Evolutionary conservation across 2,113 vertebrate genomes (phyloP).

Genomic region (Echinops telfairi): DNA sequence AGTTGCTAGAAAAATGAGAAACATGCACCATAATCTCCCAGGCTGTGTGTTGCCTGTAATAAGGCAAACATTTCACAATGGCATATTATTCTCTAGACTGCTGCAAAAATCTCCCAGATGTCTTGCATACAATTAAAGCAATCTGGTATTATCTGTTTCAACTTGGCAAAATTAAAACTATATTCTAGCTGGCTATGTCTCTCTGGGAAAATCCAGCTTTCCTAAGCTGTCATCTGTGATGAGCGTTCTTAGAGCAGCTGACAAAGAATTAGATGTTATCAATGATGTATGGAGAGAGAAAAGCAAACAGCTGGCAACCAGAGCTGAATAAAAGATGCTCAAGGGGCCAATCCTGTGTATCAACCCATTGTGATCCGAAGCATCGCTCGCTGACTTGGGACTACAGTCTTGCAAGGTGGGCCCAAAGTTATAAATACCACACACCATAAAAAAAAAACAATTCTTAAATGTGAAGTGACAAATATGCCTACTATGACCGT

Average conservation of each 20-base stretch:
- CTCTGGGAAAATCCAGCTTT: conserved; percentile 59
- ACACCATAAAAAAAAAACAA: not conserved
- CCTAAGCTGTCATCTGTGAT: conserved; percentile 59
- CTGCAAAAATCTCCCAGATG: conserved; percentile 64
- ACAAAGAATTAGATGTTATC: conserved; percentile 49
- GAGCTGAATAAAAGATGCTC: conserved; percentile 58
- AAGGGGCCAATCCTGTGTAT: not conserved
- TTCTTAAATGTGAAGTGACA: not conserved
- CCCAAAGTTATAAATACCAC: conserved; percentile 20
- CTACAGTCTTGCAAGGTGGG: not conserved
- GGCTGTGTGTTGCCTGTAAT: conserved; percentile 32
- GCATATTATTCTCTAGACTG: conserved; percentile 57
- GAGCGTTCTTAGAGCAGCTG: conserved; percentile 20
- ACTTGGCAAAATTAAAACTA: conserved; percentile 68
- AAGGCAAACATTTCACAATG: conserved; percentile 59
- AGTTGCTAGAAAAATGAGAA: conserved; percentile 62
- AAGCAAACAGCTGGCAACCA: conserved; percentile 46
- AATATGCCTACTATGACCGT: not conserved
- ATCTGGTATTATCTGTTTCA: conserved; percentile 56
- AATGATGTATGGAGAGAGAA: conserved; percentile 39
- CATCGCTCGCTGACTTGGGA: not conserved
- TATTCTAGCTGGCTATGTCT: conserved; percentile 43
- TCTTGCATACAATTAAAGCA: conserved; percentile 69
- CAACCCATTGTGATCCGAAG: not conserved
- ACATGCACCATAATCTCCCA: conserved; percentile 23